phyloP scores from a whole-genome alignment of 2,797 vertebrate species.

The Peromyscus attwateri region DNA sequence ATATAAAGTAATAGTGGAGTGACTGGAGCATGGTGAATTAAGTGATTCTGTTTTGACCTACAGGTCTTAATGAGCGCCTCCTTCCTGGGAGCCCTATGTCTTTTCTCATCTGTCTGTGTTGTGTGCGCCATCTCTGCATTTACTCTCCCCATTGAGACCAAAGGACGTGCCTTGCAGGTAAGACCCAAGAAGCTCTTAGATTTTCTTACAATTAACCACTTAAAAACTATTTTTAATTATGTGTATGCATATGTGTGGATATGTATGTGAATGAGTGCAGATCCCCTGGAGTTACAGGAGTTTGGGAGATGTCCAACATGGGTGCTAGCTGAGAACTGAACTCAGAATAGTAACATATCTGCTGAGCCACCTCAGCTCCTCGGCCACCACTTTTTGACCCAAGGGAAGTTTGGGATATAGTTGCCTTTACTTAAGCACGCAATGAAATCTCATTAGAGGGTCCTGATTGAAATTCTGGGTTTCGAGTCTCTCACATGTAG shows the following conservation, averaged over 20 bases:
- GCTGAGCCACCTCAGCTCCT: neutral
- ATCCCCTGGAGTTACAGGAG: neutral
- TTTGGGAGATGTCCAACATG: neutral
- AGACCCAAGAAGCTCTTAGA: neutral
- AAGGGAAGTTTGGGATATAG: neutral
- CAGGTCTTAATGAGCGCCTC: constrained; percentile 95
- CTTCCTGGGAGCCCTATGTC: constrained; percentile 90
- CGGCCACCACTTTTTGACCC: neutral
- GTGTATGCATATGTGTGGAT: neutral
- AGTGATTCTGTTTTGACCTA: constrained; percentile 30
- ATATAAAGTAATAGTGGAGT: neutral
- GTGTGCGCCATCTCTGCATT: constrained; percentile 91
- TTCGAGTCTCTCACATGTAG: neutral
- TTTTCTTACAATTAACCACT: neutral
- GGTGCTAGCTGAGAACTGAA: neutral
- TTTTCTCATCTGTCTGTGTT: constrained; percentile 91
- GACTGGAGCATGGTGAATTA: neutral
- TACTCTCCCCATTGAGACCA: constrained; percentile 95
- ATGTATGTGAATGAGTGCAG: neutral
- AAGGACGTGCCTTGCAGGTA: constrained; percentile 94
- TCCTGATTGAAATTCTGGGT: neutral
- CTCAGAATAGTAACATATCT: neutral
- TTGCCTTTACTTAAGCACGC: neutral
- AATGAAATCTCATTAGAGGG: neutral
- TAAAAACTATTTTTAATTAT: neutral